Base-by-base conservation (phyloP, 2,888 invertebrate genomes). In the Rotaria macrura region DNA sequence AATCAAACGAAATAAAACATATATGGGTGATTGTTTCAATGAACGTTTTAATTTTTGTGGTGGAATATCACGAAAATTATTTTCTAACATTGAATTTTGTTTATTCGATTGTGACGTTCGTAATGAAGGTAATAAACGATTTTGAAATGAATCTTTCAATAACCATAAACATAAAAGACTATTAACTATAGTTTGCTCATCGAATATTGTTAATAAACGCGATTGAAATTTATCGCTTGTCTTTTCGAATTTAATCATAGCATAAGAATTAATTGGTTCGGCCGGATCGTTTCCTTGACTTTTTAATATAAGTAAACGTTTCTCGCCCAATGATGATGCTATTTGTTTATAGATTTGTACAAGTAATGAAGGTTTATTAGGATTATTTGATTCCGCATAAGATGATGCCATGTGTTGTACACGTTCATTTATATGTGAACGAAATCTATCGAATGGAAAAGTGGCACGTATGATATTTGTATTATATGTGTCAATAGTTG, bases 171-270 rank as follows among this genome's bases (percentile, higher is more conserved):
- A 79, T 25, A 79, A 23, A 17, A 79, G 74, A 10, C 40, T 43
- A 43, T 79, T 25, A 9, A 79, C 74, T 25, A 79, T 79, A 14
- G 43, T 38, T 40, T 79, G 38, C n/a, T 79, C 74, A 25, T 79
- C 40, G 7, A 79, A 43, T 20, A 43, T 43, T 2, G 40, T 79
- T 79, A 79, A 79, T 79, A 79, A 79, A 43, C 43, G 38, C 43
- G 74, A 25, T 79, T 79, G 74, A 79, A 79, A 79, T 79, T 79
- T 79, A 14, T 79, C 74, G 43, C 74, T 79, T 25, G 23, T 12
- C 14, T 43, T 79, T 43, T 79, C 74, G 25, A 23, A 79, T 79
- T 79, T 79, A 9, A 79, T 79, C 74, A 79, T 79, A 43, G 74
- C 23, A 79, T 79, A 79, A 2, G 74, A 79, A 25, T 3, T 79